Evolutionary conservation across 2,888 invertebrate genomes (phyloP).

Genomic region (Mythimna loreyi): DNA sequence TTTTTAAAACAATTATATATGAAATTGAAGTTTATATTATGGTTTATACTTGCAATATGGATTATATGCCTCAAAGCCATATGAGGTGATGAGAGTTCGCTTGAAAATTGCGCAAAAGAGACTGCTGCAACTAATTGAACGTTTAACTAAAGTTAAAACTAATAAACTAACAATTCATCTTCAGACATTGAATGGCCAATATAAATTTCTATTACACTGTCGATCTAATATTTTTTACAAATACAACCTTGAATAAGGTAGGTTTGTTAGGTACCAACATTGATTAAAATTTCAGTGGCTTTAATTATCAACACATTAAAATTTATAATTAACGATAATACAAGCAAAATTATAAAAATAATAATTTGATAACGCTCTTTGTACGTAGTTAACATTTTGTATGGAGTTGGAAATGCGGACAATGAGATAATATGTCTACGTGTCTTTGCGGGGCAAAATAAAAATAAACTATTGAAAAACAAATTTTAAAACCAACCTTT

Average conservation of each 20-base stretch:
- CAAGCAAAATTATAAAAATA: neutral
- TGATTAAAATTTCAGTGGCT: neutral
- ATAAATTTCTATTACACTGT: neutral
- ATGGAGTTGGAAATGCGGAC: no score
- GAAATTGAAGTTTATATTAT: no score
- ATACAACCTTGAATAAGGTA: neutral
- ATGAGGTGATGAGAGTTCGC: no score
- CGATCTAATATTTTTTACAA: neutral
- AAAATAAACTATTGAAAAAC: neutral
- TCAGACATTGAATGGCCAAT: neutral
- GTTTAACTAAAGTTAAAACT: neutral
- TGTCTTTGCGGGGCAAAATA: neutral
- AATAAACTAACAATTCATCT: neutral
- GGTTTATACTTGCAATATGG: no score
- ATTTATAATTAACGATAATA: neutral
- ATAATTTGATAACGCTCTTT: neutral
- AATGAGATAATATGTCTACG: no score
- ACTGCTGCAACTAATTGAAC: neutral
- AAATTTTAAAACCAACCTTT: neutral
- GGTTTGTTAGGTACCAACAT: neutral
- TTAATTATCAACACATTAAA: slow-evolving; percentile 1
- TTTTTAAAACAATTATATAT: no score
- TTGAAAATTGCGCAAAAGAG: no score
- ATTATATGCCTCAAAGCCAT: no score
- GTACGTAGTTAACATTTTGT: no score